Base-by-base conservation (phyloP, 2,113 vertebrate species). In the Pterophyllum scalare region DNA sequence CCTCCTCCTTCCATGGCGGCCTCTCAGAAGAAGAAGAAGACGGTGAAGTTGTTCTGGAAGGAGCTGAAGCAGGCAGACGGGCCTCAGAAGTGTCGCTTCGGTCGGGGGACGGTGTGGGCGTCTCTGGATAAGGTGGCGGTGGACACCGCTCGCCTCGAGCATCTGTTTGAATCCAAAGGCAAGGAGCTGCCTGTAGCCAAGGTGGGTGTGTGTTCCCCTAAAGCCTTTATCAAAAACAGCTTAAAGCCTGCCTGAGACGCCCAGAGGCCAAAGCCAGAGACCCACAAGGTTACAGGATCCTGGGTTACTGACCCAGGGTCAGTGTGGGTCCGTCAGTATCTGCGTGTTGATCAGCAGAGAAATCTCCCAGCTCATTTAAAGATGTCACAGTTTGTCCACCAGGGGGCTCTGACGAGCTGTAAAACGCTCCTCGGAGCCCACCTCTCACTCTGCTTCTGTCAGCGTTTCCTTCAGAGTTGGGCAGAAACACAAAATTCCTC, bases 41-140 rank as follows among this genome's bases (percentile, higher is more conserved):
- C 97, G 0, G 96, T 99, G 79, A 99, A 98, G 93, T 93, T 99
- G 87, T 99, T 99, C 93, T 99, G 98, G 98, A 97, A 96, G 86
- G 98, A 99, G 94, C 95, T 99, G 62, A 98, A 97, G 82, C 95
- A 96, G 86, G 67, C 95, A 0, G 96, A 96, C 67, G 62, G 89
- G 6, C 89, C 94, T 6, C 59, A 77, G 3, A 92, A 94, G 4
- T 94, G 96, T 38, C 95, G 89, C 20, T 98, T 98, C 1, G 97
- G 97, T 12, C 91, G 95, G 3, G 95, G 94, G 0, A 98, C 98
- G 0, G 94, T 99, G 65, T 99, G 98, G 98, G 96, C 97, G 0
- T 97, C 97, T 0, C 93, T 99, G 81, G 97, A 99, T 90, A 97
- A 94, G 7, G 97, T 99, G 0, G 89, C 92, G 0, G 93, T 99